These are phyloP conservation scores for Euleptes europaea DNA, from an alignment of 2,113 vertebrate species.

Conservation along the genomic window DNA sequence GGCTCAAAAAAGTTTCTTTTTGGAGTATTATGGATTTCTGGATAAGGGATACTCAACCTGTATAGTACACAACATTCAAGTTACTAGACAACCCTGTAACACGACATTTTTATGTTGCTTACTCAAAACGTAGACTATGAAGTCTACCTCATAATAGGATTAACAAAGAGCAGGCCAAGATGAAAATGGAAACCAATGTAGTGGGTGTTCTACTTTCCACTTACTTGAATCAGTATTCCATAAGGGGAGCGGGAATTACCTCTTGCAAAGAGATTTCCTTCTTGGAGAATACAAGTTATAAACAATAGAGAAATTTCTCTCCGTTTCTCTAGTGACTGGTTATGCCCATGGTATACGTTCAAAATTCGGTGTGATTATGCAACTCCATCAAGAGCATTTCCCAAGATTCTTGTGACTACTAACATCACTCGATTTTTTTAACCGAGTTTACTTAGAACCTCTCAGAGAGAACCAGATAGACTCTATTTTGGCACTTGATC, in stretches of 20 bases:
- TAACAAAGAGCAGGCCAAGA: neutral
- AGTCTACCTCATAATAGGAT: neutral
- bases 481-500: neutral
- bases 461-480: neutral
- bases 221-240: neutral
- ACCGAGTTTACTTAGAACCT: neutral
- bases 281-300: neutral
- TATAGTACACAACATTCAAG: neutral
- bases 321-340: neutral
- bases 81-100: neutral
- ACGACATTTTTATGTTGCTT: neutral
- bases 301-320: neutral
- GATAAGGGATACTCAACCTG: no score
- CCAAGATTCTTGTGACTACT: neutral
- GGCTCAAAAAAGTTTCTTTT: no score
- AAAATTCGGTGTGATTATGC: neutral
- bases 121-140: neutral
- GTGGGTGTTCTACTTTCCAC: neutral
- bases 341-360: neutral
- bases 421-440: neutral
- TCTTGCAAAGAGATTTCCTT: neutral
- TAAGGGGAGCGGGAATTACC: neutral
- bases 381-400: neutral
- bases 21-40: no score
- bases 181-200: neutral